Conservation (phyloP, 2,113 vertebrate genomes). For the Amblyopsis rosae region DNA sequence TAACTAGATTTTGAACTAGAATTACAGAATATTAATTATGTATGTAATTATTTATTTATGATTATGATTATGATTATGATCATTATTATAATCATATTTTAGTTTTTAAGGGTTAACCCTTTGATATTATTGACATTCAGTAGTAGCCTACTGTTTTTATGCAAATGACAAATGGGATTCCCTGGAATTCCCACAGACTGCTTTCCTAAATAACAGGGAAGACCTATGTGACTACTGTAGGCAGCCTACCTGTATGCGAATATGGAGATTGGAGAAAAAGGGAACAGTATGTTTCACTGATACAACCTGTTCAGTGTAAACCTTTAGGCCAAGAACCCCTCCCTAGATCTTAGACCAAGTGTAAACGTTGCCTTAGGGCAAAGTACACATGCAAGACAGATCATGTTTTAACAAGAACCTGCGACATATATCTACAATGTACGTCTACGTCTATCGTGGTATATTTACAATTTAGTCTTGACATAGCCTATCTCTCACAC, state of each 20-base stretch:
- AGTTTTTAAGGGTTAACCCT: too few species aligned
- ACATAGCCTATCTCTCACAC: too few species aligned
- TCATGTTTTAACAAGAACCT: conserved; percentile 9
- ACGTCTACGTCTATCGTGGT: too few species aligned
- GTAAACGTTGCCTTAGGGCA: conserved; percentile 39
- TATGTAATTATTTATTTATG: too few species aligned
- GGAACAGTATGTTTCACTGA: too few species aligned
- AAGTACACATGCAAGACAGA: not conserved
- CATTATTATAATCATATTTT: not conserved
- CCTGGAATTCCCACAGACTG: conserved; percentile 39
- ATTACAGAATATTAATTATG: too few species aligned
- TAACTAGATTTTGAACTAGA: too few species aligned
- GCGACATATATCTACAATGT: not conserved
- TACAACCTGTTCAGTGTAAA: conserved; percentile 14
- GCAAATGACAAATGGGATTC: conserved; percentile 35
- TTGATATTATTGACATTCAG: not conserved
- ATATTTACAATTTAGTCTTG: too few species aligned
- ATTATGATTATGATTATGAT: not conserved
- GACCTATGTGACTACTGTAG: conserved; percentile 13
- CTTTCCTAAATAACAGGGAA: conserved; percentile 15
- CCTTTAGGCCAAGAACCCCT: conserved; percentile 46
- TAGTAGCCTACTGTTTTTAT: not conserved
- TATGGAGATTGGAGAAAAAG: conserved; percentile 23
- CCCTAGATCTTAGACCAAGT: conserved; percentile 10
- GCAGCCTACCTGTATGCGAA: not conserved